Conservation (phyloP, 2,888 invertebrate genomes). For the Orchesella flavescens region DNA sequence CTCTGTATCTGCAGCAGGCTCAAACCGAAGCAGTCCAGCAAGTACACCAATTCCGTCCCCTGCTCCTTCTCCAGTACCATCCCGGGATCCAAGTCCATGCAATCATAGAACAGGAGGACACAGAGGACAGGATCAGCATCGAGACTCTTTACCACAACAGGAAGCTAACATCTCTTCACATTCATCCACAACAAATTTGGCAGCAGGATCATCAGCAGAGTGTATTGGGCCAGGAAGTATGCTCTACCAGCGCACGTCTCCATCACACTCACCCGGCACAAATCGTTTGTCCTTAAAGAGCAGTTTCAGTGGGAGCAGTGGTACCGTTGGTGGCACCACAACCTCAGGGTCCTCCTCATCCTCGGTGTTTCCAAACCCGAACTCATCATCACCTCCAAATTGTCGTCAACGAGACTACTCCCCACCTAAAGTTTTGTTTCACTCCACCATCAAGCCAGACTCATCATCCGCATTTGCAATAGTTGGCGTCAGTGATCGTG, state of each 20-base stretch:
- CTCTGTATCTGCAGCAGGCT: slow-evolving; percentile 66
- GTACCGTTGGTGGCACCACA: neutral
- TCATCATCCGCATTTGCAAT: slow-evolving; percentile 42
- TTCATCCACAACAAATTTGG: neutral
- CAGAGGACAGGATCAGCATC: slow-evolving; percentile 15
- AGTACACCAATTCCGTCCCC: slow-evolving; percentile 68
- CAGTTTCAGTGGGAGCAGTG: slow-evolving; percentile 31
- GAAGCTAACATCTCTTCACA: neutral
- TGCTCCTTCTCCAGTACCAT: slow-evolving; percentile 69
- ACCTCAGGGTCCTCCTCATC: slow-evolving; percentile 16
- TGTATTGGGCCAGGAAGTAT: slow-evolving; percentile 48
- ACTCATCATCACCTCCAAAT: slow-evolving; percentile 10
- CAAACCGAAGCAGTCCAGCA: slow-evolving; percentile 68
- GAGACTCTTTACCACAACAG: slow-evolving; percentile 38
- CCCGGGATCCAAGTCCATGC: slow-evolving; percentile 71
- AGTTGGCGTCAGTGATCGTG: slow-evolving; percentile 25
- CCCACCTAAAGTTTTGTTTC: slow-evolving; percentile 63
- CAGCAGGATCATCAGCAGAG: slow-evolving; percentile 40
- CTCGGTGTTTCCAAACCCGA: neutral
- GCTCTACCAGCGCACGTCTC: slow-evolving; percentile 38
- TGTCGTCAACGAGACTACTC: slow-evolving; percentile 43
- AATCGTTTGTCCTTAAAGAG: slow-evolving; percentile 51
- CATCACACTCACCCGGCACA: slow-evolving; percentile 35
- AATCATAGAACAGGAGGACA: slow-evolving; percentile 37
- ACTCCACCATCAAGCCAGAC: slow-evolving; percentile 31